phyloP scores from a whole-genome alignment of 1,140 invertebrate species.

The Glomeris maerens region DNA sequence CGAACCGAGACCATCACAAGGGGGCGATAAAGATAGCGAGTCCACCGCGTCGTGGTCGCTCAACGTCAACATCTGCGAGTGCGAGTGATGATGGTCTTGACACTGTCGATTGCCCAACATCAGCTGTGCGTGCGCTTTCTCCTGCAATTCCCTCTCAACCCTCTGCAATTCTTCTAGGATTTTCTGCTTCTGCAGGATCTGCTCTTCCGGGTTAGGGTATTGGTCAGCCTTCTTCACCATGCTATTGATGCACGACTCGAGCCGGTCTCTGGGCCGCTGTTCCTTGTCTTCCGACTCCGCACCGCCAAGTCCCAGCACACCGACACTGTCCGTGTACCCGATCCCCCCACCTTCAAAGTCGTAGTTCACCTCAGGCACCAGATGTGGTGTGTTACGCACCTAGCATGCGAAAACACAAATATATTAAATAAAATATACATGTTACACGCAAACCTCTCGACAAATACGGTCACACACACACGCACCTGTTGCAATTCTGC shows the following conservation, averaged over 20 bases:
- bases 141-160: slow-evolving; percentile 56
- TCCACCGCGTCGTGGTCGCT: too few species aligned
- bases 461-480: too few species aligned
- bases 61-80: not conserved
- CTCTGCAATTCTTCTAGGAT: slow-evolving; percentile 62
- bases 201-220: slow-evolving; percentile 41
- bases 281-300: slow-evolving; percentile 17
- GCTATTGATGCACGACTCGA: slow-evolving; percentile 31
- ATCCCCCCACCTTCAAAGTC: not conserved
- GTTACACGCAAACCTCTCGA: too few species aligned
- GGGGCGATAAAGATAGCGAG: not conserved
- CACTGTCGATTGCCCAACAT: slow-evolving; percentile 1
- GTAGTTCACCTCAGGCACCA: slow-evolving; percentile 9
- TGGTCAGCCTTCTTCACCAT: slow-evolving; percentile 32
- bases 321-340: slow-evolving; percentile 11
- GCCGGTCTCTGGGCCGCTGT: slow-evolving; percentile 28
- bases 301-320: slow-evolving; percentile 15
- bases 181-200: slow-evolving; percentile 55
- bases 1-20: not conserved
- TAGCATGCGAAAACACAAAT: too few species aligned
- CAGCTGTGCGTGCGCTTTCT: slow-evolving; percentile 33
- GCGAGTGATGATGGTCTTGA: not conserved
- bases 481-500: slow-evolving; percentile 16
- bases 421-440: too few species aligned
- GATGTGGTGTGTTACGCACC: slow-evolving; percentile 14